A percentile compares a stretch with the other conserved stretches of the same genome.
These are phyloP conservation scores for Pomacea canaliculata DNA, from an alignment of 2,888 invertebrate genomes.

Conservation along the genomic window DNA sequence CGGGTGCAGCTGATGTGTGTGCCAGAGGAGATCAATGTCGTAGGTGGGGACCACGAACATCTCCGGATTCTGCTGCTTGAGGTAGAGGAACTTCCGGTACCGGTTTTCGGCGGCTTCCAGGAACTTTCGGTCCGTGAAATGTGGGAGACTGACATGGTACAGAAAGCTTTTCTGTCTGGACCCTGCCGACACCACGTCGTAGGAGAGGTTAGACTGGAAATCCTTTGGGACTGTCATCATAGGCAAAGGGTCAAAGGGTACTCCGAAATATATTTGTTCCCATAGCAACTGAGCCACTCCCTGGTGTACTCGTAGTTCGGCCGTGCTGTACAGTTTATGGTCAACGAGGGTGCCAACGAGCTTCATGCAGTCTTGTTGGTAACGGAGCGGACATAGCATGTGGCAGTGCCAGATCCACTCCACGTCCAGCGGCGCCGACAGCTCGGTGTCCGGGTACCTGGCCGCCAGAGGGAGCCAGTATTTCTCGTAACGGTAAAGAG, in stretches of 20 bases:
- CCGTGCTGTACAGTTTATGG: neutral
- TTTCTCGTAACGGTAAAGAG: slow-evolving; percentile 69
- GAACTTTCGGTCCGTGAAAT: slow-evolving; percentile 70
- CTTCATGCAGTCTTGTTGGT: slow-evolving; percentile 34
- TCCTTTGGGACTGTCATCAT: no score
- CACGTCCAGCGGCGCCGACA: slow-evolving; percentile 69
- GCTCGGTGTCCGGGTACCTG: slow-evolving; percentile 33
- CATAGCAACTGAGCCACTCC: slow-evolving; percentile 39
- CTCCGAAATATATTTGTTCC: slow-evolving; percentile 58
- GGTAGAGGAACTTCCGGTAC: slow-evolving; percentile 68
- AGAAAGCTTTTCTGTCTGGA: slow-evolving; percentile 69
- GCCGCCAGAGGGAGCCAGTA: slow-evolving; percentile 70
- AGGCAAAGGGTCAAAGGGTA: slow-evolving; percentile 52
- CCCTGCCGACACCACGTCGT: slow-evolving; percentile 71
- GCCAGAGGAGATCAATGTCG: slow-evolving; percentile 72
- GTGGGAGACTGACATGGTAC: slow-evolving; percentile 70
- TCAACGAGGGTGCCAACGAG: slow-evolving; percentile 9
- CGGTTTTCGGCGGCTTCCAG: slow-evolving; percentile 64
- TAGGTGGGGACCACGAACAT: slow-evolving; percentile 72
- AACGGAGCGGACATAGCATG: slow-evolving; percentile 61
- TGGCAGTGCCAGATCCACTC: slow-evolving; percentile 73
- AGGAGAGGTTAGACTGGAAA: slow-evolving; percentile 37
- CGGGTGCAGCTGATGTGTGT: slow-evolving; percentile 71
- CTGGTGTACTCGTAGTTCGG: neutral
- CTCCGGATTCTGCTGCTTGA: slow-evolving; percentile 68